Conservation (phyloP, 2,888 invertebrate genomes). For the Nasonovia ribisnigri region DNA sequence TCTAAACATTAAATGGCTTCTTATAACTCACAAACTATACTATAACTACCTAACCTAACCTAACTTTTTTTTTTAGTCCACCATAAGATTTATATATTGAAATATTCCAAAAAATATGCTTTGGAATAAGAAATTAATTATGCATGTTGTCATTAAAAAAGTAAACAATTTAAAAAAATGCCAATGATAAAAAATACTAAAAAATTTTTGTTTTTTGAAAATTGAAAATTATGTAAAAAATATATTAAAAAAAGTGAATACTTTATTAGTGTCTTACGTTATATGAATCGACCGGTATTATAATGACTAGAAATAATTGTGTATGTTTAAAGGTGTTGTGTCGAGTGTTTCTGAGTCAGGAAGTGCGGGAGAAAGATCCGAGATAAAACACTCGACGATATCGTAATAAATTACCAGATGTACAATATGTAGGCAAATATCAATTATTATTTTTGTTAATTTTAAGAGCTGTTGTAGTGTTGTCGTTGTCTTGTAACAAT, state of each 20-base stretch:
- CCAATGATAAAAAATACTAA: background rate
- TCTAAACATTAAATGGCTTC: background rate
- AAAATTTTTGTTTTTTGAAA: background rate
- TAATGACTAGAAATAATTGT: background rate
- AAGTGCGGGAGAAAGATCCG: background rate
- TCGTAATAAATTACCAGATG: background rate
- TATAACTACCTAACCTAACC: too few species aligned
- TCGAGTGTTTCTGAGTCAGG: background rate
- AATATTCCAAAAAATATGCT: background rate
- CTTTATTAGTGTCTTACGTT: background rate
- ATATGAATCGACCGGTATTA: background rate
- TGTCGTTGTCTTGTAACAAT: background rate
- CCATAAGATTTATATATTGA: background rate
- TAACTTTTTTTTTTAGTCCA: too few species aligned
- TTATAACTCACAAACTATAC: too few species aligned
- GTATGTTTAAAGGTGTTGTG: background rate
- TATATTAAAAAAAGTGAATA: background rate
- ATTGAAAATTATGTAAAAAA: background rate
- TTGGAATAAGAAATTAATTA: background rate
- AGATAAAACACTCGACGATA: background rate
- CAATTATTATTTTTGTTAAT: background rate
- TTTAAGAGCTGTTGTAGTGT: background rate
- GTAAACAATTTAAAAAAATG: background rate
- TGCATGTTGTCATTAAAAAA: background rate
- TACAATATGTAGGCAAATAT: background rate